Evolutionary conservation across 2,797 vertebrate species (phyloP), one percentile per base, ranked within the genome.

Genomic region (Onychomys arenicola): DNA sequence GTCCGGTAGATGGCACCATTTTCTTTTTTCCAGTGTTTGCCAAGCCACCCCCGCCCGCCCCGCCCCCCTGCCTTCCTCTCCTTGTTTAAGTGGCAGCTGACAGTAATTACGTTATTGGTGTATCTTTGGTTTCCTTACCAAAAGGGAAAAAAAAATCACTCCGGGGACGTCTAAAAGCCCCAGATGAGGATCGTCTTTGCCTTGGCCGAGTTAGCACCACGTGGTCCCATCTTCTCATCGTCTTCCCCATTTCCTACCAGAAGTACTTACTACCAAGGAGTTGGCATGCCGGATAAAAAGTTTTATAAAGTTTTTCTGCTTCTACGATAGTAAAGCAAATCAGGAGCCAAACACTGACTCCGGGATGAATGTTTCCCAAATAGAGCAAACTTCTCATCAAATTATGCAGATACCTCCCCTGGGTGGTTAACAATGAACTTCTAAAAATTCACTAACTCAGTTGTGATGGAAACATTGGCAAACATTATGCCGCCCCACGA

Each of bases 1-100:
- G 32, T 32, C 98, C 98, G 46, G 96, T 97, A 98, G 98, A 73
- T 98, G 98, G 98, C 77, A 89, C 65, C n/a, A 93, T 97, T 95
- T 97, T 97, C 96, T 97, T 96, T 96, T 97, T 49, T 90, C 90
- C 16, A 89, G 57, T 73, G 34, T 52, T 90, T 92, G 67, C 27
- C 81, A 90, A 82, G 76, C 69, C 23, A 80, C 43, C 57, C 93
- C 89, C 27, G 16, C 19, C 19, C 4, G 3, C 23, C 67, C 1
- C 11, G 13, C 13, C 63, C 43, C 43, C 49, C 32, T 17, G 23
- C 34, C 34, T 86, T 89, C 93, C 71, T 83, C 49, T 61, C 63
- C 43, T 0, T 89, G 43, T 96, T 93, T 55, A 91, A 94, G 67
- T 40, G 78, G 37, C 84, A 93, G 87, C 65, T 75, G 94, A 97